Evolutionary conservation across 64 coral and sea anemone genomes (phyloP).

Genomic region (Montipora sp.): DNA sequence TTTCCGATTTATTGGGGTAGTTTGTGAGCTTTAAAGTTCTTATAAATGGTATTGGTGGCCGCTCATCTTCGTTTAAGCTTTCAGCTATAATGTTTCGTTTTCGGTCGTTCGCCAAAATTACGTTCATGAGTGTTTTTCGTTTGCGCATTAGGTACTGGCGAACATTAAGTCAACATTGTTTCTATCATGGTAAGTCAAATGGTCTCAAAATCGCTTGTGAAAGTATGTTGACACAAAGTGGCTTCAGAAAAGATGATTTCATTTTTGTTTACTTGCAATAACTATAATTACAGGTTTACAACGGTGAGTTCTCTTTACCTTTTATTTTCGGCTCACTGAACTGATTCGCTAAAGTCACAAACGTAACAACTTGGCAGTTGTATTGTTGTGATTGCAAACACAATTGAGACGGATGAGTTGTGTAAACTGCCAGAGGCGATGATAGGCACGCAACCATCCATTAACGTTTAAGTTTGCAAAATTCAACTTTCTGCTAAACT

Average conservation of each 20-base stretch:
- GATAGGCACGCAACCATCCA: background rate
- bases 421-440: background rate
- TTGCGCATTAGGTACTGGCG: too few species aligned
- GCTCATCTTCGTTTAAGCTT: background rate
- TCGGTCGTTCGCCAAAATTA: too few species aligned
- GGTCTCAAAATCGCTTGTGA: too few species aligned
- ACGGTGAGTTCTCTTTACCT: too few species aligned
- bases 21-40: background rate
- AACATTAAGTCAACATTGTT: too few species aligned
- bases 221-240: background rate
- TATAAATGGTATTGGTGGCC: background rate
- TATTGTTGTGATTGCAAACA: background rate
- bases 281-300: background rate
- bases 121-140: too few species aligned
- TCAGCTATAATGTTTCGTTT: background rate
- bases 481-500: background rate
- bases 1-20: background rate
- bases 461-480: background rate
- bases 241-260: constrained; percentile 23
- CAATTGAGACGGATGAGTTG: background rate
- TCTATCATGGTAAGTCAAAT: too few species aligned
- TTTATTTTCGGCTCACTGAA: background rate
- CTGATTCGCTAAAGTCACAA: background rate
- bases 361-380: background rate
- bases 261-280: background rate